phyloP scores from a whole-genome alignment of 2,888 invertebrate species.

The Xanthia icteritia region DNA sequence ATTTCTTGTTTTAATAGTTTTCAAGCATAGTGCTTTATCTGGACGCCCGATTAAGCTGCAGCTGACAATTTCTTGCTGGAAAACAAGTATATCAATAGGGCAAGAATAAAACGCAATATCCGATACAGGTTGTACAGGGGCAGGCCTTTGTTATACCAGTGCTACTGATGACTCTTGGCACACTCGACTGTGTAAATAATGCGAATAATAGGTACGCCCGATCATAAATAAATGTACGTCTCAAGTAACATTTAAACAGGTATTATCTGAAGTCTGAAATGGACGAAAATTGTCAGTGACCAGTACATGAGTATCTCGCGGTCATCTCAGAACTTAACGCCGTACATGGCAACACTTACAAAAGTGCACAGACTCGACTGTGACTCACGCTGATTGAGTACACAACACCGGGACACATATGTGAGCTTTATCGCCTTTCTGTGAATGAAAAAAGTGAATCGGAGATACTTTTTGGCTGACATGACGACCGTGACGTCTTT shows the following conservation, averaged over 20 bases:
- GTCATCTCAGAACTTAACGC: constrained; percentile 66
- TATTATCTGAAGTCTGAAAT: constrained; percentile 19
- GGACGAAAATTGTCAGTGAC: constrained; percentile 37
- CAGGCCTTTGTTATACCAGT: not conserved
- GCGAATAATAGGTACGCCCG: constrained; percentile 1
- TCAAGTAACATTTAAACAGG: constrained; percentile 51
- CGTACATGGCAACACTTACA: constrained; percentile 80
- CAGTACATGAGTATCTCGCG: constrained; percentile 59
- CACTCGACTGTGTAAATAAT: not conserved
- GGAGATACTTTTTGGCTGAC: constrained; percentile 17
- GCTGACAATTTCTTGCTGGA: not conserved
- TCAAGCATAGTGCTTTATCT: constrained; percentile 14
- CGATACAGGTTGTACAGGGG: not conserved
- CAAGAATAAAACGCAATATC: constrained; percentile 19
- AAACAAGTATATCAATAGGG: not conserved
- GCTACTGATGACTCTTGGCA: not conserved
- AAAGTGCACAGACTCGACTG: constrained; percentile 75
- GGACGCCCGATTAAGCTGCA: not conserved
- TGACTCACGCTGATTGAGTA: constrained; percentile 75
- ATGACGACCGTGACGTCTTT: constrained; percentile 20
- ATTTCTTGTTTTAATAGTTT: constrained; percentile 28
- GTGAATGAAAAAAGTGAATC: constrained; percentile 54
- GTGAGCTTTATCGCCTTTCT: constrained; percentile 62
- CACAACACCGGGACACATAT: constrained; percentile 66
- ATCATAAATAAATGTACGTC: constrained; percentile 12